phyloP scores from a whole-genome alignment of 2,888 invertebrate genomes.

The Lasioglossum lativentre region DNA sequence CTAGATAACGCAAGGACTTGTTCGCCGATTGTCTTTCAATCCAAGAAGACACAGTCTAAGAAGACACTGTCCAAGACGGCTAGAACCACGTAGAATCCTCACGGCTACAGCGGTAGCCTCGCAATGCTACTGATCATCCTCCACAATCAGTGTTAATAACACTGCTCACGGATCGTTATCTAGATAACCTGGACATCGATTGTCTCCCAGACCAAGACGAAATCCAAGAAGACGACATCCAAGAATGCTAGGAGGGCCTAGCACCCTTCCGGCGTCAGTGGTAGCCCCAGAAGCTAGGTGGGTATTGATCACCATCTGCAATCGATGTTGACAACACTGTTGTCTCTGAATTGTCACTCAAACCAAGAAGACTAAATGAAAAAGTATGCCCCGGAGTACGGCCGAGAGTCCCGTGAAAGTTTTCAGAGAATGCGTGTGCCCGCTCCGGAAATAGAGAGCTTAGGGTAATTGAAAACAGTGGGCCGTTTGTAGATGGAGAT shows the following conservation, averaged over 20 bases:
- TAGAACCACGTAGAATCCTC: constrained; percentile 60
- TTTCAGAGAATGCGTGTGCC: constrained; percentile 50
- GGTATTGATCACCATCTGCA: constrained; percentile 77
- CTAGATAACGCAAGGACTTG: constrained; percentile 61
- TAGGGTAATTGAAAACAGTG: constrained; percentile 40
- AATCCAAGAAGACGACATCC: too few relatives aligned
- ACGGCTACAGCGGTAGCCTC: constrained; percentile 69
- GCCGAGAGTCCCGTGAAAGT: constrained; percentile 43
- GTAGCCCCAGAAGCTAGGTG: constrained; percentile 68
- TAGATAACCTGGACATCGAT: constrained; percentile 44
- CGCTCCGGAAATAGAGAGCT: background rate
- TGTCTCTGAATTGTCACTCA: too few relatives aligned
- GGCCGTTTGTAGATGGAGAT: constrained; percentile 24
- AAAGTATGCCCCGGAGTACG: background rate
- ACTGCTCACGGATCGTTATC: constrained; percentile 72
- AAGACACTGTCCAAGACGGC: background rate
- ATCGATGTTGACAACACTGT: constrained; percentile 74
- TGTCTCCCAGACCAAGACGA: too few relatives aligned
- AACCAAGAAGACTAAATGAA: background rate
- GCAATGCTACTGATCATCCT: constrained; percentile 77
- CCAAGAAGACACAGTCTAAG: background rate
- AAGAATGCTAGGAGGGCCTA: constrained; percentile 18
- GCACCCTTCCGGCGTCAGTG: constrained; percentile 71
- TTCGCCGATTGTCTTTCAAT: background rate
- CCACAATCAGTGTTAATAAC: constrained; percentile 76